phyloP scores from a whole-genome alignment of 2,113 vertebrate species.

The Salvelinus sp. region DNA sequence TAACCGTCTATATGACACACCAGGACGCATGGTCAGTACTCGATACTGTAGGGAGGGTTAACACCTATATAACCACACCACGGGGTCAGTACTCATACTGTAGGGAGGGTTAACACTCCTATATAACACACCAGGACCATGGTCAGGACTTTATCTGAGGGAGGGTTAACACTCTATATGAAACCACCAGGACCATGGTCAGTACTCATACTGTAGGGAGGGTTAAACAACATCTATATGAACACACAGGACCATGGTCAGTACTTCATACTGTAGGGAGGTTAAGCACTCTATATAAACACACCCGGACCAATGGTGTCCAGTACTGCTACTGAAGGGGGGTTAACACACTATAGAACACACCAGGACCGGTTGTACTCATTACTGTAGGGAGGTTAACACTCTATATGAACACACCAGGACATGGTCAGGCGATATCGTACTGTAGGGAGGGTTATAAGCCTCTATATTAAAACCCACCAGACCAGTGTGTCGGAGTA shows the following conservation, averaged over 20 bases:
- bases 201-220: background rate
- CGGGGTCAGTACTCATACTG: constrained; percentile 64
- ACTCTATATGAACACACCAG: constrained; percentile 73
- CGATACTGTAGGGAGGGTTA: too few species aligned
- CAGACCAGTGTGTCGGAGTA: too few species aligned
- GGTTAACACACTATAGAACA: constrained; percentile 47
- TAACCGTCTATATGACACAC: too few species aligned
- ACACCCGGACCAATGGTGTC: too few species aligned
- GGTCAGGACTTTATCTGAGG: constrained; percentile 58
- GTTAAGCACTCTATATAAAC: too few species aligned
- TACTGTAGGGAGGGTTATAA: background rate
- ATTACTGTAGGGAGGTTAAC: too few species aligned
- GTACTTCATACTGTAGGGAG: background rate
- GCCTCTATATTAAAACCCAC: too few species aligned
- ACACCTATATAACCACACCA: constrained; percentile 70
- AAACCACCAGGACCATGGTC: constrained; percentile 86
- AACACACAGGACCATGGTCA: constrained; percentile 86
- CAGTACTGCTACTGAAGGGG: too few species aligned
- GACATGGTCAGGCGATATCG: constrained; percentile 85
- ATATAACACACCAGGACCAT: constrained; percentile 82
- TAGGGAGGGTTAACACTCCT: too few species aligned
- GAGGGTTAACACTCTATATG: too few species aligned
- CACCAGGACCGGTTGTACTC: constrained; percentile 81
- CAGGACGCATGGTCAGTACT: too few species aligned
- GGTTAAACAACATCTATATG: constrained; percentile 26